Conservation (phyloP, 2,113 vertebrate genomes). For the Festucalex cinctus region DNA sequence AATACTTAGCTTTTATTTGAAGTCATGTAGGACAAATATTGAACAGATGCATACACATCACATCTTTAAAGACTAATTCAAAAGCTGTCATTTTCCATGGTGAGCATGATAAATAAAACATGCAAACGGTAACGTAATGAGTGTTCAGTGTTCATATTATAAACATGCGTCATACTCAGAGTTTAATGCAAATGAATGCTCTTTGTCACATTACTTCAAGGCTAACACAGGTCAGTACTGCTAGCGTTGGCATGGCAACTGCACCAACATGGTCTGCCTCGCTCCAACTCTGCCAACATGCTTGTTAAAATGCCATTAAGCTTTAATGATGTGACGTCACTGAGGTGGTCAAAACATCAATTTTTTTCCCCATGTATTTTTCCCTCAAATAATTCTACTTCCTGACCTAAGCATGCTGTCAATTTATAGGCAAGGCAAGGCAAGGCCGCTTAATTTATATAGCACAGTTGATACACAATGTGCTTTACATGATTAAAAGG, state of each 20-base stretch:
- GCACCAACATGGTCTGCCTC: neutral
- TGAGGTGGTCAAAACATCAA: conserved; percentile 5
- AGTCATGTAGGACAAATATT: neutral
- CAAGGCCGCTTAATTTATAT: too few relatives aligned
- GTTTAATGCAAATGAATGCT: conserved; percentile 19
- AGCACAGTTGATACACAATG: too few relatives aligned
- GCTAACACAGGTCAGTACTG: conserved; percentile 3
- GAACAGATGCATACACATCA: neutral
- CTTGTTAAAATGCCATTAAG: conserved; percentile 41
- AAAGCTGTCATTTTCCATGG: neutral
- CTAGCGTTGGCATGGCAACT: conserved; percentile 44
- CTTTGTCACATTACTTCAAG: conserved; percentile 19
- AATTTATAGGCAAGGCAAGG: neutral
- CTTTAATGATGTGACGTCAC: conserved; percentile 29
- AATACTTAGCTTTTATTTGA: neutral
- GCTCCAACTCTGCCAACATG: conserved; percentile 5
- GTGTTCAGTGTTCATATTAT: neutral
- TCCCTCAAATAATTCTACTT: conserved; percentile 18
- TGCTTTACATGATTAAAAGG: too few relatives aligned
- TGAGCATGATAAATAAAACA: neutral
- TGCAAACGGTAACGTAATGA: neutral
- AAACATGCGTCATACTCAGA: conserved; percentile 21
- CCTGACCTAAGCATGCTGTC: neutral
- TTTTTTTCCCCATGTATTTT: conserved; percentile 3
- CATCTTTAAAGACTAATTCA: neutral